Base-by-base conservation (phyloP, 2,113 vertebrate species). In the Nycticebus coucang region DNA sequence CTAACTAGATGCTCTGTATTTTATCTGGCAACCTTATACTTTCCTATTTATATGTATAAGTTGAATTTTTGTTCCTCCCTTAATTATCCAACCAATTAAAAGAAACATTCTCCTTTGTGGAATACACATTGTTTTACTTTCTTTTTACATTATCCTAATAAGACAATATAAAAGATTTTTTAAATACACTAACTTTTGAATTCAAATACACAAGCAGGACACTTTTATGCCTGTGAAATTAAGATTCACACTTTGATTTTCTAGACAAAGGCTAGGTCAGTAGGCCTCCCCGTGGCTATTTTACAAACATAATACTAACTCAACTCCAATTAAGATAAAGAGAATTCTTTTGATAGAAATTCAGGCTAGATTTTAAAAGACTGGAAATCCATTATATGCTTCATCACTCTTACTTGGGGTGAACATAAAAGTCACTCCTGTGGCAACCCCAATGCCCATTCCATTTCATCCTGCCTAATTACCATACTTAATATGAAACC, bases 301-400 rank as follows among this genome's bases (percentile, higher is more conserved):
- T 98, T 95, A 72, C 71, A 96, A 95, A 97, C 91, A 95, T 95
- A 97, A 95, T 96, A 92, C 82, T 95, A 91, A 95, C 86, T 97
- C 91, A 96, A 96, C 66, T 95, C 79, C 96, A 97, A 94, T 97
- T 97, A 97, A 96, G 96, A 96, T 97, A 97, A 98, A 95, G 90
- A 95, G 59, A 97, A 91, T 88, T 91, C 50, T 94, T 98, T 91
- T 97, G 96, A 96, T 91, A 96, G 83, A 97, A 97, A 97, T 87
- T 84, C 95, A 95, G 86, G 83, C 86, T 96, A 87, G 82, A 96
- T 97, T 97, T 96, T 96, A 84, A 94, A 97, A 94, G 91, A 94
- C 93, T 95, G 14, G 7, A 91, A 96, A 97, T 94, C 86, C 66
- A 95, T 94, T 96, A 96, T 85, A 87, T 87, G 96, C 86, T 95